A percentile compares a stretch with the other conserved stretches of the same genome.
Conservation (phyloP, 2,797 vertebrate species). For the Urophycis tenuis region DNA sequence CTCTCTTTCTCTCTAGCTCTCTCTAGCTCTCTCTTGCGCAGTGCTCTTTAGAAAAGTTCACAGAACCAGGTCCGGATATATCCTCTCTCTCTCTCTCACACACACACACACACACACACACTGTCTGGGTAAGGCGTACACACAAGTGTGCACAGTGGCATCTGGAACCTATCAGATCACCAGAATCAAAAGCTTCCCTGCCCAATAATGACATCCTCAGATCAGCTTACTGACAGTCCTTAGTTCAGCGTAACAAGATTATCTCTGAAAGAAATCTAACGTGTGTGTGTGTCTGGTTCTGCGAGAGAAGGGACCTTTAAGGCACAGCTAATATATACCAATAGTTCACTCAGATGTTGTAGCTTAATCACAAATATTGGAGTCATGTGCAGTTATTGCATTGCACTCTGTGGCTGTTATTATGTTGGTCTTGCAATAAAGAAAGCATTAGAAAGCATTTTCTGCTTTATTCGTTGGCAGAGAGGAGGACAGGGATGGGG, state of each 20-base stretch:
- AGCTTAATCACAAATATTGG: constrained; percentile 2
- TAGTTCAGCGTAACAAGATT: background rate
- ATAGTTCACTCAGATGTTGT: background rate
- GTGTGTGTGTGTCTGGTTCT: background rate
- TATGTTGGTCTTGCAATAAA: constrained; percentile 4
- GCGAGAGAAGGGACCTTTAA: background rate
- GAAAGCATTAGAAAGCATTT: constrained; percentile 5
- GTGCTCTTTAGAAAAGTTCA: background rate
- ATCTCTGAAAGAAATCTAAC: background rate
- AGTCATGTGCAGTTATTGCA: constrained; percentile 3
- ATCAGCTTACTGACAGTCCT: background rate
- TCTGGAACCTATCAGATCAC: constrained; percentile 39
- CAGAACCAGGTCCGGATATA: background rate
- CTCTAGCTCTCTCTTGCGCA: background rate
- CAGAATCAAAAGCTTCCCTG: constrained; percentile 34
- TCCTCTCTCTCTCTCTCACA: background rate
- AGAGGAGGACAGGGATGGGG: background rate
- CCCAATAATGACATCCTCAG: constrained; percentile 24
- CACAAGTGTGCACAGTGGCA: constrained; percentile 26
- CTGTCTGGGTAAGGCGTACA: background rate
- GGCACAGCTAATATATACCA: background rate
- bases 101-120: constrained; percentile 1
- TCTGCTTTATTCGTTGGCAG: background rate
- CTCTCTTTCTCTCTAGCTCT: background rate
- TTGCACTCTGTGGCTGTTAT: background rate